Evolutionary conservation across 2,797 vertebrate species (phyloP).

Genomic region (Thaleichthys pacificus): DNA sequence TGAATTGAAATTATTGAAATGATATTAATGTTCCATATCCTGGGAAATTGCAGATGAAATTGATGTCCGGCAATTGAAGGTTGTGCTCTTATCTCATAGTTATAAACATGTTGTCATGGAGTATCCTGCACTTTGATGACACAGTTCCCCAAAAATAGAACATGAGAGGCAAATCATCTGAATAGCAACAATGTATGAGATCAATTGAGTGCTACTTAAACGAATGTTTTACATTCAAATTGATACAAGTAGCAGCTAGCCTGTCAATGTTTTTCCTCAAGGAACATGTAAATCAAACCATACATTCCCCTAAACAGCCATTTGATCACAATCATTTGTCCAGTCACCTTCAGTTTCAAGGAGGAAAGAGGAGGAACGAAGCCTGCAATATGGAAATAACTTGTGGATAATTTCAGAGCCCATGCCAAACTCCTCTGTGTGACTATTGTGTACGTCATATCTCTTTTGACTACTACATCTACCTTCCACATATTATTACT

Average conservation of each 20-base stretch:
- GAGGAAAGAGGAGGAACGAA: too few relatives aligned
- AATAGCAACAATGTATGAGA: conserved; percentile 49
- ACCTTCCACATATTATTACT: too few relatives aligned
- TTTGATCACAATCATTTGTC: conserved; percentile 36
- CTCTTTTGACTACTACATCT: too few relatives aligned
- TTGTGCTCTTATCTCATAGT: conserved; percentile 51
- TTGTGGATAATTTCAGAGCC: too few relatives aligned
- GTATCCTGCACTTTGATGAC: conserved; percentile 28
- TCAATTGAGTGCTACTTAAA: conserved; percentile 52
- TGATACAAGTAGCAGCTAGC: conserved; percentile 20
- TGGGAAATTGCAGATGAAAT: conserved; percentile 62
- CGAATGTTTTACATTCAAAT: conserved; percentile 31
- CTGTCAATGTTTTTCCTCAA: conserved; percentile 6
- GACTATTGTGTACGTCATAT: too few relatives aligned
- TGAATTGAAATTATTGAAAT: conserved; percentile 66
- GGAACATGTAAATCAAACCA: conserved; percentile 17
- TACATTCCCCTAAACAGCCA: conserved; percentile 10
- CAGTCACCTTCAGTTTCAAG: background rate
- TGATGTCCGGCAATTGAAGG: conserved; percentile 58
- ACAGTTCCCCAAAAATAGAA: conserved; percentile 37
- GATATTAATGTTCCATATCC: conserved; percentile 59
- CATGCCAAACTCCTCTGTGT: too few relatives aligned
- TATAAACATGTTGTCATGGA: conserved; percentile 59
- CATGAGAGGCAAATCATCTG: conserved; percentile 48
- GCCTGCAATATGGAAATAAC: too few relatives aligned